Base-by-base conservation (phyloP, 2,888 invertebrate species). In the Latheticus oryzae region DNA sequence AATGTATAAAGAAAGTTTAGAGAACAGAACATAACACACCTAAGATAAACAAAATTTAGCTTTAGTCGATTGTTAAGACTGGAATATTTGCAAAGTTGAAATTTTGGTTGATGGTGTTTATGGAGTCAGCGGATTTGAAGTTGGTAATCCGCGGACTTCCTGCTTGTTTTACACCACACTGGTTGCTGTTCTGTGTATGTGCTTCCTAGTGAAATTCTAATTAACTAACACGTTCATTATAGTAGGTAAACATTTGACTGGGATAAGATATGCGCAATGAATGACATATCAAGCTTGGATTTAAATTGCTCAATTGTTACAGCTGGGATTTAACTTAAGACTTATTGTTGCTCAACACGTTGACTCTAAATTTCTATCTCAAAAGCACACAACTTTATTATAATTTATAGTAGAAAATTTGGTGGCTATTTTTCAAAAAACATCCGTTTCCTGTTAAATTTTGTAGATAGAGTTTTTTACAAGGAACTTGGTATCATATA, bases 161-260 rank as follows among this genome's bases (percentile, higher is more conserved):
- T 38, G 40, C 51, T 40, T 40, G 40, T 40, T 51, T 38, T 40
- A 38, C 51, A 51, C 38, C 51, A 23, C 38, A 40, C 16, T 38
- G 38, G 38, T 15, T 38, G 38, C 15, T 8, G 30, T 21, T 37
- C 15, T 32, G 33, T 47, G 32, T 47, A 32, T 7, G 28, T 23
- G 51, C 28, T 38, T 51, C 40, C 51, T 40, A 42, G 42, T 52
- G 52, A 52, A 42, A 52, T 33, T 42, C 51, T 47, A 54, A 54
- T 38, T 54, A 47, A 52, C 42, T 43, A 43, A 54, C 55, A 48
- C 47, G 47, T 47, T 55, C 40, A 54, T 54, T 47, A 54, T 47
- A 30, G 35, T 54, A 42, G 28, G 45, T 30, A 54, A 45, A 54
- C 54, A 54, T 54, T 54, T 38, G 38, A 45, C 32, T 37, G 45